A percentile compares a stretch with the other conserved stretches of the same genome.
Conservation (phyloP, 2,797 vertebrate genomes). For the Gallinago nigripennis region DNA sequence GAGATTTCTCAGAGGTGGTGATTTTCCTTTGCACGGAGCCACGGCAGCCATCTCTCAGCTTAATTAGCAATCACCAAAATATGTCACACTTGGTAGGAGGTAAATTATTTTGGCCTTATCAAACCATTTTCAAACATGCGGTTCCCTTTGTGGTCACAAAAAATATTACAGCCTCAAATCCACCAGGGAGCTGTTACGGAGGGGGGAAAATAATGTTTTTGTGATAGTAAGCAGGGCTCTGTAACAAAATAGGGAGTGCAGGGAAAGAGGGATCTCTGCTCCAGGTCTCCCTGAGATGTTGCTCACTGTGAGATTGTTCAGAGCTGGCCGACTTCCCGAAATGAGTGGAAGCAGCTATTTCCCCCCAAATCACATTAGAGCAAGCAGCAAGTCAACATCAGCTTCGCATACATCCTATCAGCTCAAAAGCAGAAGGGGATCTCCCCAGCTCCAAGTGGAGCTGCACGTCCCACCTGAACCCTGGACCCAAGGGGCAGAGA, state of each 20-base stretch:
- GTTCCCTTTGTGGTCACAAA: constrained; percentile 19
- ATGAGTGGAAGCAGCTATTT: neutral
- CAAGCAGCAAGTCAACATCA: neutral
- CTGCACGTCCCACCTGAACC: neutral
- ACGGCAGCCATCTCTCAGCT: neutral
- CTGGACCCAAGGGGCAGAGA: neutral
- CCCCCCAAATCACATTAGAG: neutral
- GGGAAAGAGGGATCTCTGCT: neutral
- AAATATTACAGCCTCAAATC: neutral
- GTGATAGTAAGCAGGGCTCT: neutral
- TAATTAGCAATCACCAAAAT: constrained; percentile 5
- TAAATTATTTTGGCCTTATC: constrained; percentile 44
- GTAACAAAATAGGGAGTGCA: neutral
- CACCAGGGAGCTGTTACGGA: neutral
- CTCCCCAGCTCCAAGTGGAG: neutral
- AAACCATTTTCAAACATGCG: neutral
- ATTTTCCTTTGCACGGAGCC: neutral
- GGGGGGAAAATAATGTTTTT: fast-evolving
- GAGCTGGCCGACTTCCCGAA: neutral
- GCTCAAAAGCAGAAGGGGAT: neutral
- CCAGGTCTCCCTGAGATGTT: neutral
- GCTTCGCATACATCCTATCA: neutral
- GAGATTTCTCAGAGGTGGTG: constrained; percentile 12
- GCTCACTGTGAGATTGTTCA: neutral
- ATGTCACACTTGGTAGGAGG: constrained; percentile 29